These are phyloP conservation scores for Sphecodes monilicornis DNA, from an alignment of 2,888 invertebrate genomes.

Conservation along the genomic window DNA sequence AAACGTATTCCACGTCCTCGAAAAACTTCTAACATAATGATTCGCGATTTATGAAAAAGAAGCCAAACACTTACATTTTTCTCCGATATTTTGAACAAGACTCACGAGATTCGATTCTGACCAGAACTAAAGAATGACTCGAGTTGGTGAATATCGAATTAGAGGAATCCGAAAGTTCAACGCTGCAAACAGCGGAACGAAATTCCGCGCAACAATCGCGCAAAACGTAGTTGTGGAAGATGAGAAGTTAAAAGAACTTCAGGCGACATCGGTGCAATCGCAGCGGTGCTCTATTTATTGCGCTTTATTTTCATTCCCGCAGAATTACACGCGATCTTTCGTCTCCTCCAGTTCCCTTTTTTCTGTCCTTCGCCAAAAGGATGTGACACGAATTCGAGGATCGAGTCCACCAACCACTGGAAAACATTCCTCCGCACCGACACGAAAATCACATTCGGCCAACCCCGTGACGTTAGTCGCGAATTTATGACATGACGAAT, in stretches of 20 bases:
- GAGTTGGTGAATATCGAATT: background rate
- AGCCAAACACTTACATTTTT: background rate
- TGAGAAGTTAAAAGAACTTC: conserved; percentile 23
- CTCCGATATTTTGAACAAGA: background rate
- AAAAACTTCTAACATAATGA: too few species aligned
- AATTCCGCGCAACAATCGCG: conserved; percentile 1
- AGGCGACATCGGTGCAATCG: conserved; percentile 56
- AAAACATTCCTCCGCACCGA: conserved; percentile 50
- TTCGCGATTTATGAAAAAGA: background rate
- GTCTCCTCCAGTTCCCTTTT: conserved; percentile 38
- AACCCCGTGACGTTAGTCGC: background rate
- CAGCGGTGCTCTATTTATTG: conserved; percentile 64
- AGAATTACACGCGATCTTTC: conserved; percentile 66
- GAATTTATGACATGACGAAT: conserved; percentile 49
- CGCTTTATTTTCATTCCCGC: conserved; percentile 73
- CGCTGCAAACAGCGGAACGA: background rate
- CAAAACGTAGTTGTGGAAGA: background rate
- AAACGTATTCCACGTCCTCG: too few species aligned
- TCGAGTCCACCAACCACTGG: conserved; percentile 26
- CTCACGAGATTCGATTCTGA: background rate
- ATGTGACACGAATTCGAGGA: conserved; percentile 26
- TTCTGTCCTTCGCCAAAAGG: conserved; percentile 16
- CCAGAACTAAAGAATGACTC: background rate
- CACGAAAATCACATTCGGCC: conserved; percentile 53
- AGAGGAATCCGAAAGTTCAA: background rate